Evolutionary conservation across 2,888 invertebrate species (phyloP).

Genomic region (Xanthostigma xanthostigma): DNA sequence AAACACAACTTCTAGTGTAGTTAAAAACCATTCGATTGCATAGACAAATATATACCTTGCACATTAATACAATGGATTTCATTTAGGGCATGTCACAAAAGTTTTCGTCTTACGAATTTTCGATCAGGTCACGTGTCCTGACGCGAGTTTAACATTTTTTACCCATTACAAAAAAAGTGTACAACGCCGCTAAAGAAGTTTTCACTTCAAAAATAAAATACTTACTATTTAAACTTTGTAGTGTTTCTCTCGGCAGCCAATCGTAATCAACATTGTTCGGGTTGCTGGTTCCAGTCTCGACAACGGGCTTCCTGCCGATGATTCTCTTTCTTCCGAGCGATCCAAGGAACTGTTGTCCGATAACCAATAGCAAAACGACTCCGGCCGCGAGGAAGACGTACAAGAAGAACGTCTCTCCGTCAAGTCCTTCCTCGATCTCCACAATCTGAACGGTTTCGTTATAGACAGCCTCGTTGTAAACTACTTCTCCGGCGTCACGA

Average conservation of each 20-base stretch:
- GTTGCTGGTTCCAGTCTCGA: conserved; percentile 85
- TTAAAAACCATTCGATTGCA: too few species aligned
- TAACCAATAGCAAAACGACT: conserved; percentile 70
- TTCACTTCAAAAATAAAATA: conserved; percentile 15
- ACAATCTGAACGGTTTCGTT: conserved; percentile 94
- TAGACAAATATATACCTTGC: too few species aligned
- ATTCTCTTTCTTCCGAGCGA: conserved; percentile 62
- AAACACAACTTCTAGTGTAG: too few species aligned
- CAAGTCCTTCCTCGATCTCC: conserved; percentile 92
- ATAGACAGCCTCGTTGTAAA: conserved; percentile 80
- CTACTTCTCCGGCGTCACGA: conserved; percentile 56
- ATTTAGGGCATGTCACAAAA: too few species aligned
- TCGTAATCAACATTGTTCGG: conserved; percentile 92
- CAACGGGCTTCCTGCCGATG: conserved; percentile 40
- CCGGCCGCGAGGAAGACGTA: conserved; percentile 89
- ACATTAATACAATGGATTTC: too few species aligned
- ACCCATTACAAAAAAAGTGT: too few species aligned
- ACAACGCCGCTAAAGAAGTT: too few species aligned
- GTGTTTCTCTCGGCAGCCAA: conserved; percentile 89
- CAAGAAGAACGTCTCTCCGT: conserved; percentile 97
- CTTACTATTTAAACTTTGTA: conserved; percentile 65
- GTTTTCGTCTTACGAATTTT: too few species aligned
- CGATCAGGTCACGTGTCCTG: too few species aligned
- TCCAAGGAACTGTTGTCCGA: conserved; percentile 76
- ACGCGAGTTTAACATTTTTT: too few species aligned